Percentiles rank a stretch among this genome's conserved stretches.
Conservation (phyloP, 2,888 invertebrate genomes). For the Sicus ferrugineus region DNA sequence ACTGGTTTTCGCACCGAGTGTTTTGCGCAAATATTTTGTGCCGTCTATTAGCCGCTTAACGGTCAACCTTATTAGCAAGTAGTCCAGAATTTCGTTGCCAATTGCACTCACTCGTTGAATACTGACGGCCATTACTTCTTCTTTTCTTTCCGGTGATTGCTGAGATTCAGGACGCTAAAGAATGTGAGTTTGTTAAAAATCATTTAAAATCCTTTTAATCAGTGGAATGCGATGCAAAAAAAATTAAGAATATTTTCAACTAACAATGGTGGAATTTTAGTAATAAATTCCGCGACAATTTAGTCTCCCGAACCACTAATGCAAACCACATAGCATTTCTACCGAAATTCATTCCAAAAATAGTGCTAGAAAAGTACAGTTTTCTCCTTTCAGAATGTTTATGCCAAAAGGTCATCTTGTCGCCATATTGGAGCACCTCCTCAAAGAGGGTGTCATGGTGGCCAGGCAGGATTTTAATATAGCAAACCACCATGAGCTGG, state of each 20-base stretch:
- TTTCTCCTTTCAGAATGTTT: constrained; percentile 85
- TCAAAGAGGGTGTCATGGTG: constrained; percentile 99
- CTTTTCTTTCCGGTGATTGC: constrained; percentile 64
- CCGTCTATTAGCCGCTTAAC: no score
- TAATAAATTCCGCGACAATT: not conserved
- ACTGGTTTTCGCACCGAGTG: no score
- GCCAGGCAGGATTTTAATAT: constrained; percentile 98
- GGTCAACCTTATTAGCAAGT: no score
- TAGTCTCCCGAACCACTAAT: not conserved
- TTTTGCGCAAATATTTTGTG: no score
- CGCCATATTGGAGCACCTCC: constrained; percentile 96
- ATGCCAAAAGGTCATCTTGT: constrained; percentile 99
- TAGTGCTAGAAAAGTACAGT: not conserved
- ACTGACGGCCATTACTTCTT: constrained; percentile 50
- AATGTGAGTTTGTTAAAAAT: constrained; percentile 56
- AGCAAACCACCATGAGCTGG: constrained; percentile 96
- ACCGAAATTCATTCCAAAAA: not conserved
- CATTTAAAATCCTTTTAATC: constrained; percentile 51
- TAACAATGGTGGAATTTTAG: constrained; percentile 14
- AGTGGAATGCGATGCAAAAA: constrained; percentile 34
- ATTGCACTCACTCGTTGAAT: no score
- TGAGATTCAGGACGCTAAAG: constrained; percentile 60
- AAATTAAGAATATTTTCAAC: constrained; percentile 16
- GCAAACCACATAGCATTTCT: not conserved
- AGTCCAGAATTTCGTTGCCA: no score